phyloP scores from a whole-genome alignment of 2,113 vertebrate species.

The Phalacrocorax carbo region DNA sequence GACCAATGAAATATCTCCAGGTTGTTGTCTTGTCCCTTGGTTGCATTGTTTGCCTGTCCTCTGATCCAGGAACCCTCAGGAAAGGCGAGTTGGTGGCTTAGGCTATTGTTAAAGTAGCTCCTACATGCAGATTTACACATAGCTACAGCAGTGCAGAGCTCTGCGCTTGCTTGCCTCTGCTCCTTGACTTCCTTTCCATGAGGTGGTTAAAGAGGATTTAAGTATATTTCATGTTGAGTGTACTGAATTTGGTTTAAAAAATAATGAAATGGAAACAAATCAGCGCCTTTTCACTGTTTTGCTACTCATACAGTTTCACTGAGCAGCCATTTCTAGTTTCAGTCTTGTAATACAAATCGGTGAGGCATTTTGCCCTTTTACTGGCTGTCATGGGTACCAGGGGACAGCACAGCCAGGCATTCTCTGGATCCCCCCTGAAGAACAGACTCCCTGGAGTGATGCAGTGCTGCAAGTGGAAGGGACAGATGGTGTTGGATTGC shows the following conservation, averaged over 20 bases:
- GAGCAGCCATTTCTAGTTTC: background rate
- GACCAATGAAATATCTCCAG: background rate
- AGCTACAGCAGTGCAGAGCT: background rate
- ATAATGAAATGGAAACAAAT: background rate
- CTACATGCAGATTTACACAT: background rate
- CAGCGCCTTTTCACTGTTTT: background rate
- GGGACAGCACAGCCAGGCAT: background rate
- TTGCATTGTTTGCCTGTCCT: background rate
- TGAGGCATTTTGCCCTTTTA: background rate
- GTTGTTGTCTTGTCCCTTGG: background rate
- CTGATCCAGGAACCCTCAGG: fast-evolving
- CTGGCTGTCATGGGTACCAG: background rate
- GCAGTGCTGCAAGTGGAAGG: constrained; percentile 14
- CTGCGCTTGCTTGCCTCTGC: background rate
- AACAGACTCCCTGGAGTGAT: background rate
- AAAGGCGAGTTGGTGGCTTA: background rate
- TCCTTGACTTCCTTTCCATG: background rate
- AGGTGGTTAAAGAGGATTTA: background rate
- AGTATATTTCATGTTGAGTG: background rate
- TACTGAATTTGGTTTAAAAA: background rate
- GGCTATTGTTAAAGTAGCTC: background rate
- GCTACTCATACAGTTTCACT: background rate
- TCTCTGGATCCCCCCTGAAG: background rate
- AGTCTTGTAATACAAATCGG: fast-evolving
- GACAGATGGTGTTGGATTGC: constrained; percentile 33